Evolutionary conservation across 2,888 invertebrate genomes (phyloP).

Genomic region (Orthosia gothica): DNA sequence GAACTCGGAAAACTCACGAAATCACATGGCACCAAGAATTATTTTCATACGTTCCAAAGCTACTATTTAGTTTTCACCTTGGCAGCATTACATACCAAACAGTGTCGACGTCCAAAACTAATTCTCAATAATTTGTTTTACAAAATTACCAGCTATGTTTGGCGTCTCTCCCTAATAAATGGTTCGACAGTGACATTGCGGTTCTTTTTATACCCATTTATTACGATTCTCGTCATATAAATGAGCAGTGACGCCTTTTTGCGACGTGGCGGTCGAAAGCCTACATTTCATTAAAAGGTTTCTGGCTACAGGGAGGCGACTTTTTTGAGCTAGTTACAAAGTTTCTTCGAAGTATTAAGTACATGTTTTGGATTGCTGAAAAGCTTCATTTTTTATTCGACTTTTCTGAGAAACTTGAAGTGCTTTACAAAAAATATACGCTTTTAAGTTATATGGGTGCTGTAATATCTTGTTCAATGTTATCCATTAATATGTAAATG

Average conservation of each 20-base stretch:
- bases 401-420: not conserved
- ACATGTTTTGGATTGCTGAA: slow-evolving; percentile 16
- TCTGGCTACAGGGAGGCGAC: slow-evolving; percentile 19
- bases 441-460: not conserved
- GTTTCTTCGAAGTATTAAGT: slow-evolving; percentile 11
- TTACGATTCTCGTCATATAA: slow-evolving; percentile 70
- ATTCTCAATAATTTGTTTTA: slow-evolving; percentile 62
- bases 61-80: slow-evolving; percentile 25
- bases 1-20: too few species aligned
- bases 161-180: slow-evolving; percentile 74
- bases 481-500: not conserved
- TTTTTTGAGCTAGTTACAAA: slow-evolving; percentile 27
- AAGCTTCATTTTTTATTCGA: not conserved
- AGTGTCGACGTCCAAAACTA: slow-evolving; percentile 50
- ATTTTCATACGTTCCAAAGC: not conserved
- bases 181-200: slow-evolving; percentile 71
- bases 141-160: slow-evolving; percentile 61
- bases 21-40: not conserved
- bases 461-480: not conserved
- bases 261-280: slow-evolving; percentile 61
- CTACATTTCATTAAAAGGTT: slow-evolving; percentile 57
- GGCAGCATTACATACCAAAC: slow-evolving; percentile 41
- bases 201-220: slow-evolving; percentile 70
- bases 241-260: slow-evolving; percentile 70
- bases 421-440: not conserved